phyloP scores from a whole-genome alignment of 2,888 invertebrate genomes.

The Brachyptera putata region DNA sequence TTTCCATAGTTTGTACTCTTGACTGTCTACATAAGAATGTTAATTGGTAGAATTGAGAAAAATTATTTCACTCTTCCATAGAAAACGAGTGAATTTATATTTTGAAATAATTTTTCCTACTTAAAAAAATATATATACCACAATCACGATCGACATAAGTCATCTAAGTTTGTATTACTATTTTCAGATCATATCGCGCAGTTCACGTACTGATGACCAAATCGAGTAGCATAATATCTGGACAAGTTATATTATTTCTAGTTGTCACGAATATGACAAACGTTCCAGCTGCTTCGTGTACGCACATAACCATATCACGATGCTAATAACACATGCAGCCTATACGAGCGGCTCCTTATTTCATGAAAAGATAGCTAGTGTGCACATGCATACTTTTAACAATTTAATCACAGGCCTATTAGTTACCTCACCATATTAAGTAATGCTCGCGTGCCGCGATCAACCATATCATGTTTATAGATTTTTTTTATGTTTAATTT shows the following conservation, averaged over 20 bases:
- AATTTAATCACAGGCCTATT: constrained; percentile 11
- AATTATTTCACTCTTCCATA: too few species aligned
- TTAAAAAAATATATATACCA: too few species aligned
- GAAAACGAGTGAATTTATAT: too few species aligned
- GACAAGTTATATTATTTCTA: not conserved
- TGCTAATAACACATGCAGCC: not conserved
- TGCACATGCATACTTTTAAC: constrained; percentile 10
- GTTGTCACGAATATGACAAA: not conserved
- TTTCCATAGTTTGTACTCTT: too few species aligned
- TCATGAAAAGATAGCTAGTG: not conserved
- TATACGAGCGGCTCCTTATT: not conserved
- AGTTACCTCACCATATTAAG: constrained; percentile 6
- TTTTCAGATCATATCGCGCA: too few species aligned
- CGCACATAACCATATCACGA: not conserved
- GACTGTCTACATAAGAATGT: too few species aligned
- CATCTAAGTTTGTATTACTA: too few species aligned
- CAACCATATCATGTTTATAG: not conserved
- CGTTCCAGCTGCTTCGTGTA: not conserved
- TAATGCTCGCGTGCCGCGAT: not conserved
- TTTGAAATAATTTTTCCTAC: too few species aligned
- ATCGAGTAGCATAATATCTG: too few species aligned
- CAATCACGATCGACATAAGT: too few species aligned
- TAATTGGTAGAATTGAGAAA: too few species aligned
- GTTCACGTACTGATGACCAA: too few species aligned
- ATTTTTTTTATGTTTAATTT: not conserved